Evolutionary conservation across 2,113 vertebrate genomes (phyloP).

Genomic region (Lepisosteus oculatus): DNA sequence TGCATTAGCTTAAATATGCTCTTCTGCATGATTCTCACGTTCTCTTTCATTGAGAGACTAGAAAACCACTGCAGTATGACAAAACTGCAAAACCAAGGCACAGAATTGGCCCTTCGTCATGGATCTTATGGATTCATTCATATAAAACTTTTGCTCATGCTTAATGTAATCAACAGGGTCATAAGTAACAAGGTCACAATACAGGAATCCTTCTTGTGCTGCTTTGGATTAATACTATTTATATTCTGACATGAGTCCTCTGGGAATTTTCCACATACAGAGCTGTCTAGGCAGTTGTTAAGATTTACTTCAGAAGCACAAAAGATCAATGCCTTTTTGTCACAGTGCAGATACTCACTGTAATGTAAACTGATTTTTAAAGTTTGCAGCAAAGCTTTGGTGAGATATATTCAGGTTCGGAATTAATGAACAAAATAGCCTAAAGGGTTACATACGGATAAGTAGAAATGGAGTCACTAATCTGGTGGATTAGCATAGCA

Average conservation of each 20-base stretch:
- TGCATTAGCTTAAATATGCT: constrained; percentile 46
- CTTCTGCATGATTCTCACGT: constrained; percentile 41
- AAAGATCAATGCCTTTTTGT: constrained; percentile 31
- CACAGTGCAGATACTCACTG: constrained; percentile 5
- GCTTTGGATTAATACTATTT: too few relatives aligned
- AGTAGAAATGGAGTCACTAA: constrained; percentile 37
- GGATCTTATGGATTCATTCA: too few relatives aligned
- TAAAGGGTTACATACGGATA: constrained; percentile 34
- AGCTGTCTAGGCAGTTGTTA: constrained; percentile 26
- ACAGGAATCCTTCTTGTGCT: constrained; percentile 36
- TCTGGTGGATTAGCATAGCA: constrained; percentile 44
- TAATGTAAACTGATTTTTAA: neutral
- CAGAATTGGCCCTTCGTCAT: too few relatives aligned
- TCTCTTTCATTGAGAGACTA: constrained; percentile 31
- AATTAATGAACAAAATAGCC: constrained; percentile 30
- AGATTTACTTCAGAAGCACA: constrained; percentile 29
- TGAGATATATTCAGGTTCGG: constrained; percentile 1
- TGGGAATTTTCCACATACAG: constrained; percentile 36
- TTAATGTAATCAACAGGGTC: too few relatives aligned
- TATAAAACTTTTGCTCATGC: too few relatives aligned
- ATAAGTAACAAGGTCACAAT: constrained; percentile 37
- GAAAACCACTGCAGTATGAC: neutral
- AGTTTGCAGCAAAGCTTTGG: constrained; percentile 23
- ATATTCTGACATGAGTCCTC: neutral
- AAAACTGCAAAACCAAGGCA: neutral